Percentiles rank a stretch among this genome's conserved stretches.
These are phyloP conservation scores for Acronicta alni DNA, from an alignment of 2,888 invertebrate species.

Conservation along the genomic window DNA sequence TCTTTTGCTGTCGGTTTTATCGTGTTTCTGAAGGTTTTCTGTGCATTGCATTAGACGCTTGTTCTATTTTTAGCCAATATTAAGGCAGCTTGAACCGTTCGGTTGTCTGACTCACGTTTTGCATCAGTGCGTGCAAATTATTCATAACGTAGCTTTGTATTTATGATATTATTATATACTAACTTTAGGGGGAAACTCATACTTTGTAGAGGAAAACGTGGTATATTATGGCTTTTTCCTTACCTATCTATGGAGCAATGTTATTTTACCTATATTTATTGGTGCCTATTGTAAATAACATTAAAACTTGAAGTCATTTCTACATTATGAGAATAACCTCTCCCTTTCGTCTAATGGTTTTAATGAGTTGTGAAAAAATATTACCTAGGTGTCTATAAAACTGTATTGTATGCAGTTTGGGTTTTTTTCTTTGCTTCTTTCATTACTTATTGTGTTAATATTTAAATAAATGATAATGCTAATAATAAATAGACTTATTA, in stretches of 20 bases:
- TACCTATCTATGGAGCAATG: background rate
- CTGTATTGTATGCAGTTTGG: too few species aligned
- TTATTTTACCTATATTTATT: background rate
- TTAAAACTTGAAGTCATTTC: background rate
- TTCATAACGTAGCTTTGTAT: conserved; percentile 36
- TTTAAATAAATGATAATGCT: too few species aligned
- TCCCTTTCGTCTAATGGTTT: too few species aligned
- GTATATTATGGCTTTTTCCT: conserved; percentile 18
- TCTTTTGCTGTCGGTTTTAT: conserved; percentile 20
- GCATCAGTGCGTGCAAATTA: conserved; percentile 53
- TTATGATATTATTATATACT: background rate
- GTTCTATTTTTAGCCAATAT: conserved; percentile 70
- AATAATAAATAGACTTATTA: too few species aligned
- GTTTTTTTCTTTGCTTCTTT: too few species aligned
- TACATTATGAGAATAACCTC: conserved; percentile 1
- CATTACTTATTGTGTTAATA: too few species aligned
- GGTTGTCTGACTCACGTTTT: conserved; percentile 69
- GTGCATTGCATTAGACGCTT: conserved; percentile 31
- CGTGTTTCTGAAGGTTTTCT: conserved; percentile 30
- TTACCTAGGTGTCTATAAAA: too few species aligned
- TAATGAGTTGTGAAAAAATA: too few species aligned
- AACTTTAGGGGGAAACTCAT: conserved; percentile 27
- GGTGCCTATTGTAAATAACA: too few species aligned
- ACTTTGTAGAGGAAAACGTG: conserved; percentile 22
- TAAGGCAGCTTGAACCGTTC: conserved; percentile 69